Evolutionary conservation across 2,797 vertebrate genomes (phyloP).

Genomic region (Diplodus puntazzo): DNA sequence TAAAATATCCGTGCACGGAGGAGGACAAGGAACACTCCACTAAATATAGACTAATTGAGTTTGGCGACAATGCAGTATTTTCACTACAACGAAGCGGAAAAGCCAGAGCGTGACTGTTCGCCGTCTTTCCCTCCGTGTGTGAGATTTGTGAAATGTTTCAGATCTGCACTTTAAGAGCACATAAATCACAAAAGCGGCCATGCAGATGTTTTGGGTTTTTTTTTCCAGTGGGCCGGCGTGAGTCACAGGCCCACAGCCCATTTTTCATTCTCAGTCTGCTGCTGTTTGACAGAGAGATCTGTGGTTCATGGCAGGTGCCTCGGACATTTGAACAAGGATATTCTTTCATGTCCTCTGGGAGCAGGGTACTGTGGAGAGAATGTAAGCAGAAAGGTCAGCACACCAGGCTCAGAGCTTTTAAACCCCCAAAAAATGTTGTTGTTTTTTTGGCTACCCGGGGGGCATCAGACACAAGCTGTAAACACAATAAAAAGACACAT

Average conservation of each 20-base stretch:
- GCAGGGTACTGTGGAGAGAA: not conserved
- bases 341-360: not conserved
- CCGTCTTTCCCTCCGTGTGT: not conserved
- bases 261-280: slow-evolving; percentile 23
- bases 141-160: not conserved
- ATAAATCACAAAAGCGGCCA: slow-evolving; percentile 20
- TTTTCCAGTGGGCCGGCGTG: not conserved
- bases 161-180: not conserved
- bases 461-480: not conserved
- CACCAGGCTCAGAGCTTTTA: not conserved
- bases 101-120: not conserved
- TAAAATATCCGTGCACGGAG: not conserved
- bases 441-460: not conserved
- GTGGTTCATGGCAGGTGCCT: not conserved
- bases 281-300: slow-evolving; percentile 9
- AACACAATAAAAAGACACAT: not conserved
- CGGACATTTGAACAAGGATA: not conserved
- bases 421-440: too few species aligned
- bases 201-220: not conserved
- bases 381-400: not conserved
- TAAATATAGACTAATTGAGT: not conserved
- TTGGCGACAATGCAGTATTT: not conserved
- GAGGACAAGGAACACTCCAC: not conserved
- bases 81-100: not conserved
- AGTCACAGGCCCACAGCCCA: not conserved